Conservation (phyloP, 2,113 vertebrate genomes). For the Lepus europaeus region DNA sequence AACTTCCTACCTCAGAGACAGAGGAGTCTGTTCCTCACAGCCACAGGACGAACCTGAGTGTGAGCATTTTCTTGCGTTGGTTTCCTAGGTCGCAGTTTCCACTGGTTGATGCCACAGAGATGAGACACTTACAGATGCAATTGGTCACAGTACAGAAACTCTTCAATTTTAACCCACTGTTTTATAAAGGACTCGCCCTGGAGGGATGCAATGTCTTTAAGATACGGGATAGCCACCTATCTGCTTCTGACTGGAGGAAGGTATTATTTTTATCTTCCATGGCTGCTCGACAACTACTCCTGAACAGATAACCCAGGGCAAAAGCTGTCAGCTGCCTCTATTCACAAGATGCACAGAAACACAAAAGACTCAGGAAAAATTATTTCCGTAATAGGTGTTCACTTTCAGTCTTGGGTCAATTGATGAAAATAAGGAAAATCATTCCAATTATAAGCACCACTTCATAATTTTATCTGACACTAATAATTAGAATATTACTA, state of each 20-base stretch:
- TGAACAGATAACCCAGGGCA: background rate
- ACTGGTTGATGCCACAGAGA: background rate
- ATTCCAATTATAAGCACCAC: background rate
- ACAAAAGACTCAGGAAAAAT: background rate
- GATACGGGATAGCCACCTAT: background rate
- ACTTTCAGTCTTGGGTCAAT: slow-evolving; percentile 16
- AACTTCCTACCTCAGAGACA: background rate
- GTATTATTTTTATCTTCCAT: background rate
- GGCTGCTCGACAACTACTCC: background rate
- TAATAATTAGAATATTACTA: slow-evolving; percentile 3
- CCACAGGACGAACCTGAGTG: background rate
- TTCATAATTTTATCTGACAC: background rate
- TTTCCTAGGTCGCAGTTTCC: background rate
- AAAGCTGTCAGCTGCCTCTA: background rate
- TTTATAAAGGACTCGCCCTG: background rate
- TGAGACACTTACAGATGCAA: background rate
- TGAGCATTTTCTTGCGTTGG: background rate
- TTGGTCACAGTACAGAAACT: background rate
- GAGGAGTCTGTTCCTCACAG: background rate
- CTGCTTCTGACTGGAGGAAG: background rate
- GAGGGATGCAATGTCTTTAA: background rate
- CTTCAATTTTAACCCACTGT: background rate
- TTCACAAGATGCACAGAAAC: background rate
- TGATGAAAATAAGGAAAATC: background rate
- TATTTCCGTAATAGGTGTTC: background rate